Base-by-base conservation (phyloP, 1,140 invertebrate species). In the Papilio helenus region DNA sequence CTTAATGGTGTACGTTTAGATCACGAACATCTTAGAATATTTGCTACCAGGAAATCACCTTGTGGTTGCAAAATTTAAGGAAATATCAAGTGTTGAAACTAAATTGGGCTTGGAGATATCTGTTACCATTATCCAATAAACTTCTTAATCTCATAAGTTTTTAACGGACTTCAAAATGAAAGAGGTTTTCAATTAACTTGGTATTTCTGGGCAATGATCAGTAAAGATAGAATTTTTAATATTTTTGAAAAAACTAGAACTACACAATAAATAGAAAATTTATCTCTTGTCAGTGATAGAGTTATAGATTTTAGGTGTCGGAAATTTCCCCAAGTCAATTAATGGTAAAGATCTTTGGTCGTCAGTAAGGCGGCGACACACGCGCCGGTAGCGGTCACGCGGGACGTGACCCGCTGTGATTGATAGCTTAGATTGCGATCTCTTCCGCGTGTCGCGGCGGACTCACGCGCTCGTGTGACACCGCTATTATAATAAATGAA, bases 391-490 rank as follows among this genome's bases (percentile, higher is more conserved):
- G 80, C 80, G 42, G 23, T 71, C 76, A 74, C 81, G 78, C 71
- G 81, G 81, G 79, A 58, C 87, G 85, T 89, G 86, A 86, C 82
- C 82, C 49, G 42, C 42, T 65, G 68, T 83, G 85, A 89, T 87
- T 88, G 85, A 88, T 81, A 77, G 78, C 76, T 39, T 20, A 68
- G 86, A 88, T 85, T 46, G 79, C 81, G 80, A 85, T 86, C 88
- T 83, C 85, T 88, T 87, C 88, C 88, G 84, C 82, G 82, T 88
- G 80, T 83, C 81, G 80, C 80, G 79, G 76, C 79, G 23, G 42
- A 14, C 58, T 61, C 58, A 68, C 61, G 58, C 58, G 61, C 23
- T 29, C 26, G 61, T 68, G 16, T 46, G 39, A 68, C 46, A 76
- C 58, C 14, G n/a, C 51, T 46, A 29, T 79, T 79, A 29, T 68